phyloP scores from a whole-genome alignment of 2,113 vertebrate species.

The Noturus placidus region DNA sequence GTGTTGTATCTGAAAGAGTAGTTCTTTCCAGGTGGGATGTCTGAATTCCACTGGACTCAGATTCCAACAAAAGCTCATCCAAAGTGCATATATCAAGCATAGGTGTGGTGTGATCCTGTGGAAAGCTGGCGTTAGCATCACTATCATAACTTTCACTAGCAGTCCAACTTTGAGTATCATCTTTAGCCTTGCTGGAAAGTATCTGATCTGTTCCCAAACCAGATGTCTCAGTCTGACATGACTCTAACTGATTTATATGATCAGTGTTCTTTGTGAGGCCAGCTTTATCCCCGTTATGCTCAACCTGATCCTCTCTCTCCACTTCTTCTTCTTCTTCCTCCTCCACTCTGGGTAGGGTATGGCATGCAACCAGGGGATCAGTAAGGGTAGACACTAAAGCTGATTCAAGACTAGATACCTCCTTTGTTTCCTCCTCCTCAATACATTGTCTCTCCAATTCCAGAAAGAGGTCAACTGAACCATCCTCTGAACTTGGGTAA shows the following conservation, averaged over 20 bases:
- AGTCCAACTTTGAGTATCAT: conserved; percentile 37
- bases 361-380: conserved; percentile 12
- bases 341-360: conserved; percentile 59
- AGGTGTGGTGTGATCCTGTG: conserved; percentile 48
- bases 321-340: conserved; percentile 55
- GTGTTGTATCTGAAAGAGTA: conserved; percentile 51
- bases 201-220: conserved; percentile 30
- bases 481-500: conserved; percentile 78
- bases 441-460: conserved; percentile 88
- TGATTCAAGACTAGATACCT: conserved; percentile 61
- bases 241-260: neutral
- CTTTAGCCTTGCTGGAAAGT: conserved; percentile 31
- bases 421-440: conserved; percentile 67
- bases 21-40: conserved; percentile 63
- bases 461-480: conserved; percentile 92
- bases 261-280: neutral
- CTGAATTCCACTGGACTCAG: conserved; percentile 69
- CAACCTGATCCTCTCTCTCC: conserved; percentile 43
- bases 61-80: conserved; percentile 63
- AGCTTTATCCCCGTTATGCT: conserved; percentile 32
- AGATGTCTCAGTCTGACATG: conserved; percentile 29
- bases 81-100: conserved; percentile 57
- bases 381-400: conserved; percentile 50
- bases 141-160: conserved; percentile 52
- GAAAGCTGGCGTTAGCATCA: conserved; percentile 63